These are phyloP conservation scores for Eupsilia transversa DNA, from an alignment of 2,888 invertebrate genomes.

Conservation along the genomic window DNA sequence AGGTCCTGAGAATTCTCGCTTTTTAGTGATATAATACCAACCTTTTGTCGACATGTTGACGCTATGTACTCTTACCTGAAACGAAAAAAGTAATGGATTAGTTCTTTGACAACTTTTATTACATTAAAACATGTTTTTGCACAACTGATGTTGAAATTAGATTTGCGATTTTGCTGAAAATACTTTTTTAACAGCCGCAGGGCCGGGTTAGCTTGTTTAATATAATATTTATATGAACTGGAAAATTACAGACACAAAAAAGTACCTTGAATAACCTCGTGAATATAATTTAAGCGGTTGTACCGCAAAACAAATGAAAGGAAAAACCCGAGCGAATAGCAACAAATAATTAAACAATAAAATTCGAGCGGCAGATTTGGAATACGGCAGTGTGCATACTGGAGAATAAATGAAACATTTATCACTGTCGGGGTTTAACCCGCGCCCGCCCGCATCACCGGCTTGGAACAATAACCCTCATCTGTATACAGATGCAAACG, in stretches of 20 bases:
- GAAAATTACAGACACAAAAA: conserved; percentile 23
- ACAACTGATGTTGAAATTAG: conserved; percentile 31
- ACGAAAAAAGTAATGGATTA: conserved; percentile 58
- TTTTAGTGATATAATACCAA: conserved; percentile 48
- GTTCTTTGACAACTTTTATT: conserved; percentile 40
- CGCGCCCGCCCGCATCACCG: conserved; percentile 76
- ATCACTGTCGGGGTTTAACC: conserved; percentile 85
- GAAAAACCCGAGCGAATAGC: conserved; percentile 45
- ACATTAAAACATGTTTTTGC: conserved; percentile 33
- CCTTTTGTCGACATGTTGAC: conserved; percentile 50
- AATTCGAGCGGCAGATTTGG: conserved; percentile 79
- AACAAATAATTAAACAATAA: conserved; percentile 71
- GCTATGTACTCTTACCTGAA: conserved; percentile 58
- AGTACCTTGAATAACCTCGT: conserved; percentile 19
- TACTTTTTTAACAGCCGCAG: conserved; percentile 9
- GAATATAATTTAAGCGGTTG: conserved; percentile 37
- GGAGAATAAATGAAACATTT: conserved; percentile 87
- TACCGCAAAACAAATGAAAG: conserved; percentile 46
- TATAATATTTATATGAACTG: conserved; percentile 14
- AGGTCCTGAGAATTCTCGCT: conserved; percentile 42
- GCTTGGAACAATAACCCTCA: conserved; percentile 72
- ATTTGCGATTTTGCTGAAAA: conserved; percentile 10
- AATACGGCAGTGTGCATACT: conserved; percentile 76
- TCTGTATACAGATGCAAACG: conserved; percentile 68
- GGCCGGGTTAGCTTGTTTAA: conserved; percentile 16